A percentile compares a stretch with the other conserved stretches of the same genome.
Evolutionary conservation across 2,797 vertebrate species (phyloP).

Genomic region (Chiloscyllium punctatum): DNA sequence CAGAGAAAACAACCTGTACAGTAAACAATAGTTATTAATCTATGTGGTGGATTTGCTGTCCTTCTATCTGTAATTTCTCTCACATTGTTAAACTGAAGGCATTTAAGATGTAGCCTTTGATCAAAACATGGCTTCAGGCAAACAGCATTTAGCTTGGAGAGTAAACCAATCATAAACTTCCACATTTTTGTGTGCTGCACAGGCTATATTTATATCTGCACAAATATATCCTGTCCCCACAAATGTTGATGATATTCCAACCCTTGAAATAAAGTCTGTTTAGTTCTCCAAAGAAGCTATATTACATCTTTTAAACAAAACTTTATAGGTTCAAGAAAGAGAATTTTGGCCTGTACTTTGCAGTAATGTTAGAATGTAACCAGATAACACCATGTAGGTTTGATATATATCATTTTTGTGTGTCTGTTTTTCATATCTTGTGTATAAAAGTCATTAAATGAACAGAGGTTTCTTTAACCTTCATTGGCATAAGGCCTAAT

Average conservation of each 20-base stretch:
- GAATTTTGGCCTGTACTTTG: neutral
- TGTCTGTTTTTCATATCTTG: conserved; percentile 20
- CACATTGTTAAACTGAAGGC: neutral
- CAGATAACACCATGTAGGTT: conserved; percentile 18
- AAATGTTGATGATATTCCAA: neutral
- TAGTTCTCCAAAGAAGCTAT: neutral
- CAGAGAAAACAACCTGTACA: neutral
- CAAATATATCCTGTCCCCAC: conserved; percentile 17
- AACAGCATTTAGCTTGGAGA: neutral
- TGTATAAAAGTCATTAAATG: neutral
- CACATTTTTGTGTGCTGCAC: neutral
- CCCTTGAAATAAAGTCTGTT: neutral
- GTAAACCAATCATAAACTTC: neutral
- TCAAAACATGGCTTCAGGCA: neutral
- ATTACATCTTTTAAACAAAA: conserved; percentile 29
- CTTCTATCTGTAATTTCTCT: neutral
- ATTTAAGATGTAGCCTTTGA: no score
- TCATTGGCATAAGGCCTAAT: conserved; percentile 13
- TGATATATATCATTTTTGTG: neutral
- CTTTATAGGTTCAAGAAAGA: neutral
- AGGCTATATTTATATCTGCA: neutral
- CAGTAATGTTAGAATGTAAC: conserved; percentile 1
- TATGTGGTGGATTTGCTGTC: neutral
- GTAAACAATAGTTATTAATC: neutral
- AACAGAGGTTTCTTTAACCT: conserved; percentile 12